A percentile compares a stretch with the other conserved stretches of the same genome.
phyloP scores from a whole-genome alignment of 2,797 vertebrate species.

The Rhynchotus rufescens region DNA sequence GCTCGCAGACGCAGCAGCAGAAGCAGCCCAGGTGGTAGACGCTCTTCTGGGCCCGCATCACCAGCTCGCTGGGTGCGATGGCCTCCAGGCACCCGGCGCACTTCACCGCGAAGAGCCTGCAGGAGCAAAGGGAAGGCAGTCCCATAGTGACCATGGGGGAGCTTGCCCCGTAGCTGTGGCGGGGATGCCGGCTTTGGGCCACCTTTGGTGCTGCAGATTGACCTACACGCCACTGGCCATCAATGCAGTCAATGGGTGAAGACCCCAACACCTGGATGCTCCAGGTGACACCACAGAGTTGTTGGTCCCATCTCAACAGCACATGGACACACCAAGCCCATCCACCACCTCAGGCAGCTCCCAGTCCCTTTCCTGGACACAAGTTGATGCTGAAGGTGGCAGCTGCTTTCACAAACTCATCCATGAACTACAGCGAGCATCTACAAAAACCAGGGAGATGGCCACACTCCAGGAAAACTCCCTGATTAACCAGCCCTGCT shows the following conservation, averaged over 20 bases:
- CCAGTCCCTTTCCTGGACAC: not conserved
- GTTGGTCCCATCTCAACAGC: not conserved
- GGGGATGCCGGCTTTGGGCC: not conserved
- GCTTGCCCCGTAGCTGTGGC: fast-evolving
- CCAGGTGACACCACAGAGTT: not conserved
- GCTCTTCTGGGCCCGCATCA: constrained; percentile 90
- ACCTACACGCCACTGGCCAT: not conserved
- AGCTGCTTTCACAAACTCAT: not conserved
- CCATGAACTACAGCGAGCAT: not conserved
- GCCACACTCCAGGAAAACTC: not conserved
- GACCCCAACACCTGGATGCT: fast-evolving
- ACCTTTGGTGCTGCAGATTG: not conserved
- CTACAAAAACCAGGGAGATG: not conserved
- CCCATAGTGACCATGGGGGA: fast-evolving
- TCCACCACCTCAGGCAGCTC: not conserved
- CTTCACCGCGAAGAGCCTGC: constrained; percentile 90
- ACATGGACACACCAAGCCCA: not conserved
- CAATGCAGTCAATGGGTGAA: not conserved
- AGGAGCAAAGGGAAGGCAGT: not conserved
- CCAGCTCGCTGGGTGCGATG: constrained; percentile 90
- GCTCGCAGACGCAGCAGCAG: constrained; percentile 93
- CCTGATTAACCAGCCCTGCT: not conserved
- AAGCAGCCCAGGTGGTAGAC: constrained; percentile 97
- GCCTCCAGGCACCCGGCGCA: constrained; percentile 89
- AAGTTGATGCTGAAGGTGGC: not conserved